Percentiles rank a stretch among this genome's conserved stretches.
phyloP scores from a whole-genome alignment of 2,888 invertebrate genomes.

The Brassicogethes aeneus region DNA sequence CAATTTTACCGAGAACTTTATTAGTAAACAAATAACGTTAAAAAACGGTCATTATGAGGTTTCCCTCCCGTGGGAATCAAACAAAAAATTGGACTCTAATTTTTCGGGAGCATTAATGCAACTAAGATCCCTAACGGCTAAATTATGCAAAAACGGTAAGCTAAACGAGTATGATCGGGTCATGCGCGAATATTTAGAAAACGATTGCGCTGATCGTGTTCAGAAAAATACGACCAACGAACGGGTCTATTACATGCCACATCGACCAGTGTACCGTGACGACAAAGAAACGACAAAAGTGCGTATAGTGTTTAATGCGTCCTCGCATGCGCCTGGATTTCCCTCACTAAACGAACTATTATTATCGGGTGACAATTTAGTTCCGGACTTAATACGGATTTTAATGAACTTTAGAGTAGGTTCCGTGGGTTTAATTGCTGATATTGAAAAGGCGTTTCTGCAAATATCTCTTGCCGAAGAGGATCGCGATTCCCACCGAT shows the following conservation, averaged over 20 bases:
- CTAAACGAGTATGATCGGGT: background rate
- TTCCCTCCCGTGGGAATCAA: slow-evolving; percentile 4
- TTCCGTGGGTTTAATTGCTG: no score
- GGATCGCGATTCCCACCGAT: slow-evolving; percentile 20
- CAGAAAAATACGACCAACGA: background rate
- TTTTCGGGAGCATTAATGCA: slow-evolving; percentile 4
- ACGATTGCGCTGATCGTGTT: background rate
- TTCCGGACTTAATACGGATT: no score
- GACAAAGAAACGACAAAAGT: slow-evolving; percentile 3
- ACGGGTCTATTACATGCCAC: slow-evolving; percentile 1
- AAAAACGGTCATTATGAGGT: slow-evolving; percentile 6
- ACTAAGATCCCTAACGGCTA: background rate
- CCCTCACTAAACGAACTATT: no score
- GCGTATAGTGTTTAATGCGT: slow-evolving; percentile 4
- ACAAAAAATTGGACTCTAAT: slow-evolving; percentile 6
- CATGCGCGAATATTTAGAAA: slow-evolving; percentile 3
- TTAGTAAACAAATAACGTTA: slow-evolving; percentile 3
- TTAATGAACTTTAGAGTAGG: slow-evolving; percentile 13
- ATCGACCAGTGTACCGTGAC: slow-evolving; percentile 2
- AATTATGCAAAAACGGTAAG: slow-evolving; percentile 1
- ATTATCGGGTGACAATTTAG: no score
- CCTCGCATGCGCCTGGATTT: slow-evolving; percentile 1
- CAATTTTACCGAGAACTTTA: no score
- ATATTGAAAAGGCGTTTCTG: slow-evolving; percentile 27
- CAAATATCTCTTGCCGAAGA: slow-evolving; percentile 18